A percentile compares a stretch with the other conserved stretches of the same genome.
Conservation (phyloP, 2,797 vertebrate species). For the Syngnathus acus region DNA sequence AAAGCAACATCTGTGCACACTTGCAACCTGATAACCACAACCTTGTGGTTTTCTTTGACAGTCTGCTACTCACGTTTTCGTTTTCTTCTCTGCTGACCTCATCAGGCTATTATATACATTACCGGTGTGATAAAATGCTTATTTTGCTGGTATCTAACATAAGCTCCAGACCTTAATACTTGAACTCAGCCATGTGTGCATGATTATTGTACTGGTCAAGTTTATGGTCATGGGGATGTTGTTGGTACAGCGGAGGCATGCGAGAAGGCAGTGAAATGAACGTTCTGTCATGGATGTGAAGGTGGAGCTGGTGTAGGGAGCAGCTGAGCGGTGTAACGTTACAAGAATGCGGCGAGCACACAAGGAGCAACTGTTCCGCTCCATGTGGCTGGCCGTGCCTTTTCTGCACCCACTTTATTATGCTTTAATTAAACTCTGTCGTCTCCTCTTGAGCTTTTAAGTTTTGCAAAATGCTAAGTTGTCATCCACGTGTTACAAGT, state of each 20-base stretch:
- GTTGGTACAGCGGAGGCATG: not conserved
- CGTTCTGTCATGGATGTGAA: not conserved
- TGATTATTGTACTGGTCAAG: not conserved
- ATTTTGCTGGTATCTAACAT: no score
- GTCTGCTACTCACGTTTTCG: not conserved
- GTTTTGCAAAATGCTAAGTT: not conserved
- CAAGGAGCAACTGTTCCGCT: constrained; percentile 44
- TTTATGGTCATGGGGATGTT: not conserved
- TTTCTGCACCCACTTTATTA: constrained; percentile 16
- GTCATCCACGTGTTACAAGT: not conserved
- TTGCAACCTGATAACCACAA: not conserved
- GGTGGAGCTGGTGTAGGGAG: constrained; percentile 31
- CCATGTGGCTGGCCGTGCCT: constrained; percentile 15
- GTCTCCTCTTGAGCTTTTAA: not conserved
- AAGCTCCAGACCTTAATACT: not conserved
- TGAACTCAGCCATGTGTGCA: not conserved
- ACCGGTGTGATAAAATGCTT: no score
- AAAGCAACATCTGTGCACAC: not conserved
- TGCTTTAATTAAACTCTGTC: constrained; percentile 11
- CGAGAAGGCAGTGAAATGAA: not conserved
- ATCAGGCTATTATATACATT: not conserved
- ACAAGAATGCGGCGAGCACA: constrained; percentile 51
- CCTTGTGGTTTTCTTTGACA: not conserved
- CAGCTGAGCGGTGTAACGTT: constrained; percentile 66
- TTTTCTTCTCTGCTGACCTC: not conserved